Evolutionary conservation across 2,888 invertebrate species (phyloP).

Genomic region (Cylindroiulus punctatus): DNA sequence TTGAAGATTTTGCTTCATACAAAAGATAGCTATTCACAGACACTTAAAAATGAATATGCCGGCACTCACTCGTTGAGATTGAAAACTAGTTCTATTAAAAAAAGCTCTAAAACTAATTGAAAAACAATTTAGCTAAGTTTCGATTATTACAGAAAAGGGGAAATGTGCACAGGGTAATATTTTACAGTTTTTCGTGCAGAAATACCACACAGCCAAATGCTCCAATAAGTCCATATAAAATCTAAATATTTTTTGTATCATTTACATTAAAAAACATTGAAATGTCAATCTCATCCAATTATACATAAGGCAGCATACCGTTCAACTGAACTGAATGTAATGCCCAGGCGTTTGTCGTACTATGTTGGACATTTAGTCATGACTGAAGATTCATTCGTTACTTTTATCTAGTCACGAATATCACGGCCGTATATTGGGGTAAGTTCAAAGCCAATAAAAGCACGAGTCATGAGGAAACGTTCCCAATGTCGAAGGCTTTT

Average conservation of each 20-base stretch:
- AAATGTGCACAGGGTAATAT: not conserved
- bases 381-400: not conserved
- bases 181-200: not conserved
- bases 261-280: not conserved
- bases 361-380: not conserved
- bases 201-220: not conserved
- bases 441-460: not conserved
- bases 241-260: conserved; percentile 1
- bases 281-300: not conserved
- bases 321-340: not conserved
- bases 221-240: not conserved
- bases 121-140: not conserved
- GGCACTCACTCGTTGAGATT: not conserved
- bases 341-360: not conserved
- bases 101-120: not conserved
- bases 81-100: not conserved
- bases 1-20: not conserved
- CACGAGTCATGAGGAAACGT: not conserved
- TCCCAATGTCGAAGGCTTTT: not conserved
- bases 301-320: not conserved
- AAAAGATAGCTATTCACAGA: conserved; percentile 3
- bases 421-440: not conserved
- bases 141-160: not conserved
- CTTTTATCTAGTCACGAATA: not conserved
- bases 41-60: not conserved